Percentiles rank a stretch among this genome's conserved stretches.
phyloP scores from a whole-genome alignment of 2,888 invertebrate species.

The Clunio marinus region DNA sequence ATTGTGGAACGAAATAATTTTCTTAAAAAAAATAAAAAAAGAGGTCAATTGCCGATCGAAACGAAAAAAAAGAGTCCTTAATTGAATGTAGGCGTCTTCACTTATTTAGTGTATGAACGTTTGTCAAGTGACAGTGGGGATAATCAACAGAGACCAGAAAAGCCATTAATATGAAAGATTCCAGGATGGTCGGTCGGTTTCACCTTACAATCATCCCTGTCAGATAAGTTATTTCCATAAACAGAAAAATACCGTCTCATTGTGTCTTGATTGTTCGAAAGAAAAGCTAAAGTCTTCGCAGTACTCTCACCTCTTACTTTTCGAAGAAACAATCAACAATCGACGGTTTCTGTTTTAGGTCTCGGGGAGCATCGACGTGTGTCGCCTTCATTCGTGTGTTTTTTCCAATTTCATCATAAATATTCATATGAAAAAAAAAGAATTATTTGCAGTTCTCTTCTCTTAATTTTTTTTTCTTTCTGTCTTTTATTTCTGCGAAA shows the following conservation, averaged over 20 bases:
- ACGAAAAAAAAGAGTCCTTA: constrained; percentile 5
- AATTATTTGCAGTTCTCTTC: neutral
- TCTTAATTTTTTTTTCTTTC: too few species aligned
- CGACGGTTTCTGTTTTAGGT: constrained; percentile 22
- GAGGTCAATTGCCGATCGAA: constrained; percentile 16
- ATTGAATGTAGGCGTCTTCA: constrained; percentile 32
- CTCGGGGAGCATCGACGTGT: neutral
- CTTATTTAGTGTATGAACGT: neutral
- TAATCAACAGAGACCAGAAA: neutral
- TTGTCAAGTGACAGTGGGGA: neutral
- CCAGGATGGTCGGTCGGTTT: neutral
- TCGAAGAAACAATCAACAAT: constrained; percentile 18
- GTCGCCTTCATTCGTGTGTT: constrained; percentile 4
- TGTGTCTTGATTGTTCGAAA: neutral
- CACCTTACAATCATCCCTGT: constrained; percentile 6
- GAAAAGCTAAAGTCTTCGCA: neutral
- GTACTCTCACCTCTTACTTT: too few species aligned
- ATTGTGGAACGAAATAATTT: neutral
- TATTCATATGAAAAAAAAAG: constrained; percentile 8
- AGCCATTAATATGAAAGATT: constrained; percentile 12
- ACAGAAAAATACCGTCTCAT: constrained; percentile 9
- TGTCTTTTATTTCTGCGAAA: neutral
- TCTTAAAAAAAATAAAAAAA: neutral
- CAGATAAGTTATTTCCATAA: constrained; percentile 10
- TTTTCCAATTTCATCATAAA: constrained; percentile 27